Evolutionary conservation across 2,888 invertebrate species (phyloP).

Genomic region (Hipparchia semele): DNA sequence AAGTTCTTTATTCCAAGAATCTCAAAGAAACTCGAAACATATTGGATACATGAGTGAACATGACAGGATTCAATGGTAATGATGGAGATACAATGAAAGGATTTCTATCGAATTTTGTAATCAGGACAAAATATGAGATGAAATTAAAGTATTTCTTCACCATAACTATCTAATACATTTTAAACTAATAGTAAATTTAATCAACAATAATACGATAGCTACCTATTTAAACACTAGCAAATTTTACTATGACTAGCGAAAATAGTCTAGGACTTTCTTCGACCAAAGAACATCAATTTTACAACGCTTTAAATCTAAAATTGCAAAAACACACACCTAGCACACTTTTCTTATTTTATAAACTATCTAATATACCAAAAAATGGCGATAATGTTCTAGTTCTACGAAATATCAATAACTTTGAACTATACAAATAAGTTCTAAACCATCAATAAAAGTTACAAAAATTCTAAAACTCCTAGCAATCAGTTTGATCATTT

Average conservation of each 20-base stretch:
- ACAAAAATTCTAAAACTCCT: slow-evolving; percentile 56
- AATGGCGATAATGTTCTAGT: slow-evolving; percentile 43
- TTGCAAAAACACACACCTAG: slow-evolving; percentile 47
- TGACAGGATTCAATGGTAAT: not conserved
- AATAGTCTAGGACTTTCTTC: slow-evolving; percentile 21
- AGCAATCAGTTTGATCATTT: slow-evolving; percentile 71
- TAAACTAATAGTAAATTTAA: slow-evolving; percentile 8
- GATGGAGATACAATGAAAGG: not conserved
- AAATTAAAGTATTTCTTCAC: slow-evolving; percentile 6
- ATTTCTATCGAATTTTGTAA: slow-evolving; percentile 5
- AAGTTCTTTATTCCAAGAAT: not conserved
- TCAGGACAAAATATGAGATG: not conserved
- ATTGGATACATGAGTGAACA: not conserved
- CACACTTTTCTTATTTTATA: slow-evolving; percentile 48
- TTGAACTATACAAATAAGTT: slow-evolving; percentile 41
- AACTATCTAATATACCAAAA: slow-evolving; percentile 43
- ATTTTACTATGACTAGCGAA: slow-evolving; percentile 14
- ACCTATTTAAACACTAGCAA: slow-evolving; percentile 22
- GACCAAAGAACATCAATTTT: slow-evolving; percentile 34
- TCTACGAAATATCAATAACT: slow-evolving; percentile 44
- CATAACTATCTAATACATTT: slow-evolving; percentile 16
- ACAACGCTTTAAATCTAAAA: slow-evolving; percentile 38
- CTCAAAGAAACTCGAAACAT: not conserved
- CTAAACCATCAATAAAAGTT: slow-evolving; percentile 43
- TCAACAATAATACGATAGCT: slow-evolving; percentile 12